Base-by-base conservation (phyloP, 1,140 invertebrate species). In the Anthonomus grandis region DNA sequence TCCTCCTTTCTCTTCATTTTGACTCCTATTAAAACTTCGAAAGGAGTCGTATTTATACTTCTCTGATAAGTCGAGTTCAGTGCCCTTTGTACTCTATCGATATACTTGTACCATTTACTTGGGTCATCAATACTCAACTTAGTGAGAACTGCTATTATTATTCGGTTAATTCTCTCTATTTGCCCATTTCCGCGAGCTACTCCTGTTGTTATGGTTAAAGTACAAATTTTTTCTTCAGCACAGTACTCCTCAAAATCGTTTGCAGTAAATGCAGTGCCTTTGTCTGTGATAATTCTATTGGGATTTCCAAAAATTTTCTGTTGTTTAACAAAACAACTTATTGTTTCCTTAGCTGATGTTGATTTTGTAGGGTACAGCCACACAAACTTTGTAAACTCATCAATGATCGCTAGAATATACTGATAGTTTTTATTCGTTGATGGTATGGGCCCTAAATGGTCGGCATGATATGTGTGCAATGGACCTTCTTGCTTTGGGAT, bases 311-410 rank as follows among this genome's bases (percentile, higher is more conserved):
- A 76, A 23, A 31, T 57, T 25, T 6, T 60, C 2, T 37, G 18
- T n/a, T 55, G 44, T 4, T 44, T 36, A 18, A 19, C 24, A 15
- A 60, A 41, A 9, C 27, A 18, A 5, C 62, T 36, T 21, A 75
- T 61, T 0, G 60, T 65, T 53, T 71, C 67, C 37, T 57, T 51
- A 0, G 66, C 51, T 4, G 65, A 65, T 1, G 68, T 70, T 0
- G 61, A 60, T 22, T 71, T 73, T 6, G 69, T 65, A 2, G 72
- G 60, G 49, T 69, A 53, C 4, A 53, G 13, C 50, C 69, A 74
- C 1, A 60, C 55, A 61, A 75, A 76, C 41, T 76, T 76, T 0
- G 70, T 65, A 62, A 75, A 76, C 1, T 55, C 66, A 56, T 76
- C 71, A 2, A 74, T 59, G 0, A 77, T 52, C 0, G 62, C 67